These are phyloP conservation scores for Ischnus inquisitorius DNA, from an alignment of 2,888 invertebrate species.

Conservation along the genomic window DNA sequence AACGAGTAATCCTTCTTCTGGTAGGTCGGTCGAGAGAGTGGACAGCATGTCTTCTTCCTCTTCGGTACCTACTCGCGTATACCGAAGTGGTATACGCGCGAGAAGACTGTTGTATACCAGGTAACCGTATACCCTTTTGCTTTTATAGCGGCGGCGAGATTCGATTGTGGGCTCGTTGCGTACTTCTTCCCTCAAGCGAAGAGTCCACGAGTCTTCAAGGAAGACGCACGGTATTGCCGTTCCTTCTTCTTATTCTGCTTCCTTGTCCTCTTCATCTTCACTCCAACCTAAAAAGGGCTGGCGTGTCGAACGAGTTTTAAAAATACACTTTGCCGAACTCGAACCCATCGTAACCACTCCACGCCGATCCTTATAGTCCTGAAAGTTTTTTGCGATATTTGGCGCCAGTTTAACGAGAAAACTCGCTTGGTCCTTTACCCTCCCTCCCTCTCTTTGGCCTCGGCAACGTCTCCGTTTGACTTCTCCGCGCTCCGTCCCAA, in stretches of 20 bases:
- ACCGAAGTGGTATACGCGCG: slow-evolving; percentile 43
- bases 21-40: slow-evolving; percentile 7
- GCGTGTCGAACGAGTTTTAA: slow-evolving; percentile 78
- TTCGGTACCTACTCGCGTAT: slow-evolving; percentile 29
- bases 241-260: slow-evolving; percentile 18
- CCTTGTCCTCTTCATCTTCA: slow-evolving; percentile 32
- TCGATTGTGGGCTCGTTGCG: slow-evolving; percentile 48
- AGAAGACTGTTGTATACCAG: slow-evolving; percentile 48
- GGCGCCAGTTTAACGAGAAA: slow-evolving; percentile 71
- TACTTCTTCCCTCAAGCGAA: slow-evolving; percentile 15
- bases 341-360: slow-evolving; percentile 60
- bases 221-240: slow-evolving; percentile 20
- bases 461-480: slow-evolving; percentile 6
- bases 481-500: neutral
- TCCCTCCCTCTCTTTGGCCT: slow-evolving; percentile 9
- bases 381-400: slow-evolving; percentile 74
- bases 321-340: slow-evolving; percentile 73
- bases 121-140: slow-evolving; percentile 46
- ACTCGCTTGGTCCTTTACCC: slow-evolving; percentile 39
- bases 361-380: slow-evolving; percentile 26
- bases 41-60: slow-evolving; percentile 17
- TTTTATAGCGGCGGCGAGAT: slow-evolving; percentile 50
- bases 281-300: slow-evolving; percentile 71
- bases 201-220: slow-evolving; percentile 42
- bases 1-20: slow-evolving; percentile 33